Evolutionary conservation across 2,888 invertebrate genomes (phyloP), one percentile per base, ranked within the genome.

Genomic region (Branchipolynoe longqiensis): DNA sequence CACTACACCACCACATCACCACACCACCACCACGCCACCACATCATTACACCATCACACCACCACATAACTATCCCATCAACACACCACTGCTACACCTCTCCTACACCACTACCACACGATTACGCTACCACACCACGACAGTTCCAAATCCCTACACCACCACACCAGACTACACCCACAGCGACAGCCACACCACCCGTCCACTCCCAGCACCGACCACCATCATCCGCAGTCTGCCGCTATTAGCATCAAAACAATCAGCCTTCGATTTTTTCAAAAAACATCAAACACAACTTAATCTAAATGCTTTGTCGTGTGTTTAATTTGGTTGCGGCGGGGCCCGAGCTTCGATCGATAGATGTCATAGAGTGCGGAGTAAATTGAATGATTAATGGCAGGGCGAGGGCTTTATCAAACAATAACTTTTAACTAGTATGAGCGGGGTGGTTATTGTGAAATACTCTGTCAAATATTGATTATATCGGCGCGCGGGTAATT

Each of bases 231-330:
- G 36, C 25, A 14, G n/a, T n/a, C 69, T 58, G 33, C 69, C 38
- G 69, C 69, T 69, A 69, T 69, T 69, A 69, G 69, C 69, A 78
- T 78, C 78, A 78, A 78, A 78, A 78, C 54, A 78, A 78, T 78
- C 78, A 48, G 78, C 18, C 78, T 78, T 78, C 78, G 78, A 78
- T 78, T 78, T 78, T 78, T 78, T 22, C 25, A 78, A 54, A 69
- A 38, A 78, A 78, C 78, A 78, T 78, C 78, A 78, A 78, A 78
- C 78, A 48, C 31, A 78, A 48, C 78, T 78, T 78, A 78, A 78
- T 78, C 78, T 78, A 78, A 78, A 78, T 78, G 78, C 78, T 78
- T 78, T 78, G 41, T 78, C 78, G 78, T 78, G 78, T 78, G 78
- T 48, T 78, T 78, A 78, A 78, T 78, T 78, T 78, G 78, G 48